Percentiles rank a stretch among this genome's conserved stretches.
Conservation (phyloP, 1,140 invertebrate species). For the Pachyrhynchus sulphureomaculatus region DNA sequence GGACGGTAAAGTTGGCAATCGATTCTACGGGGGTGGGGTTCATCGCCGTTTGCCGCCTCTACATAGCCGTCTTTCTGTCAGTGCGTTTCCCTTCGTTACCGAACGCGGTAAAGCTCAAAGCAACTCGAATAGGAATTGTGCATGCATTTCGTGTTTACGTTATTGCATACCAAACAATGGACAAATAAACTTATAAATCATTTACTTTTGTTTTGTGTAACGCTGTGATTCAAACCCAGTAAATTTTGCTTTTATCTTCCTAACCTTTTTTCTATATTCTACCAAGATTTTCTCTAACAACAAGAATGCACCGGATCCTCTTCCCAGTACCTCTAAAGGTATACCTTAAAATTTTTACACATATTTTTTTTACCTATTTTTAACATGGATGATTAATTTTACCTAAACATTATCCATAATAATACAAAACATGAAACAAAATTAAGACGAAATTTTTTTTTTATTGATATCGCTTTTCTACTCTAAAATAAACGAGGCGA, state of each 20-base stretch:
- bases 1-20: conserved; percentile 51
- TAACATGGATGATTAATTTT: not conserved
- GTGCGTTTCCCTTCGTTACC: conserved; percentile 52
- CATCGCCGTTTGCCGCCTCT: conserved; percentile 38
- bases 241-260: conserved; percentile 6
- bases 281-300: conserved; percentile 27
- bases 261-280: not conserved
- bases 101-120: conserved; percentile 39
- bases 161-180: not conserved
- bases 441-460: no score
- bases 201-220: not conserved
- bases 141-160: conserved; percentile 31
- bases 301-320: conserved; percentile 20
- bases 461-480: no score
- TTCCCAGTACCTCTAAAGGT: conserved; percentile 33
- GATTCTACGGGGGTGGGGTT: conserved; percentile 51
- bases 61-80: conserved; percentile 41
- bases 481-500: no score
- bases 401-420: no score
- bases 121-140: conserved; percentile 3
- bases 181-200: conserved; percentile 1
- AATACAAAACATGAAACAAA: no score
- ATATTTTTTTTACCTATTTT: not conserved
- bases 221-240: not conserved
- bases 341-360: not conserved